Evolutionary conservation across 2,113 vertebrate genomes (phyloP).

Genomic region (Axis porcinus): DNA sequence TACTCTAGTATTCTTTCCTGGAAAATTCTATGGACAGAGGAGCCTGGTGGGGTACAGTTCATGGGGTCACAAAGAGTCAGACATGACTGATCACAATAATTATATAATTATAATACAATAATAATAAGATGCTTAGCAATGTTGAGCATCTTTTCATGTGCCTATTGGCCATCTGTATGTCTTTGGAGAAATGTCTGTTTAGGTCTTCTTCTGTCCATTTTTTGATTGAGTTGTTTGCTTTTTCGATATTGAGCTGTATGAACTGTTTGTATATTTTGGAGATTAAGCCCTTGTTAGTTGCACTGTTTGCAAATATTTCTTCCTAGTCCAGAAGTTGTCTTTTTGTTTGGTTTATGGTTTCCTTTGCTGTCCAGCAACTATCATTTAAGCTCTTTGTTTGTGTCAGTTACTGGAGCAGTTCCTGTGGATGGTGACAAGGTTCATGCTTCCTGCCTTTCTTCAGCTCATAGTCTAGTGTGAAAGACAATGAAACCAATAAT

Average conservation of each 20-base stretch:
- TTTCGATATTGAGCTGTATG: neutral
- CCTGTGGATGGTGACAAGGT: neutral
- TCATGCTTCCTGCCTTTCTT: neutral
- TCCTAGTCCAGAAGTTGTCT: neutral
- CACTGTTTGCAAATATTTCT: neutral
- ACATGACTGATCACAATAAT: neutral
- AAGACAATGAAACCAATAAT: neutral
- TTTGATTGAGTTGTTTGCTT: neutral
- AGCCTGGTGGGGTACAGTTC: neutral
- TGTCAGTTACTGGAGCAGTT: neutral
- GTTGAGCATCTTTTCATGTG: neutral
- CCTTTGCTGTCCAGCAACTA: neutral
- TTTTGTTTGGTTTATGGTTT: neutral
- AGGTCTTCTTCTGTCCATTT: neutral
- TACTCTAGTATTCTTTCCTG: neutral
- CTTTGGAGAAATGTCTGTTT: neutral
- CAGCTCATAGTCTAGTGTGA: neutral
- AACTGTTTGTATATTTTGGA: neutral
- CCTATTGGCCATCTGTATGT: neutral
- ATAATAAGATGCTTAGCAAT: neutral
- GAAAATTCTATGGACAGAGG: neutral
- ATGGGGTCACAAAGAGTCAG: neutral
- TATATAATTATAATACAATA: neutral
- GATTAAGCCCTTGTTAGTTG: neutral
- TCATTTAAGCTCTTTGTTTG: neutral